Conservation (phyloP, 2,888 invertebrate genomes). For the Eilema caniola region DNA sequence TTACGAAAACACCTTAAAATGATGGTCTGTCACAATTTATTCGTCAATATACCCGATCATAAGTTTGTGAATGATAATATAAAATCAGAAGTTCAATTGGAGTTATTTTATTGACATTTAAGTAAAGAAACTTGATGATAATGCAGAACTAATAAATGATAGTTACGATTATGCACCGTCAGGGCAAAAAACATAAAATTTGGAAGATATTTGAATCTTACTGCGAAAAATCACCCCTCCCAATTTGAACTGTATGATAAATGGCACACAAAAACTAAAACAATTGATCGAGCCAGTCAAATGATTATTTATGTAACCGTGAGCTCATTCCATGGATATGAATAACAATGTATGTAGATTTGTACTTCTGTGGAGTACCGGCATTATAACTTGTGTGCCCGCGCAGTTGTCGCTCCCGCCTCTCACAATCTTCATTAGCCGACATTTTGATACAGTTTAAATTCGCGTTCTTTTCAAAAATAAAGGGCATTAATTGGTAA, state of each 20-base stretch:
- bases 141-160: too few species aligned
- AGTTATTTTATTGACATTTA: background rate
- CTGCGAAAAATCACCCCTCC: too few species aligned
- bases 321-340: constrained; percentile 21
- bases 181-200: too few species aligned
- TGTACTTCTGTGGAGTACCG: constrained; percentile 21
- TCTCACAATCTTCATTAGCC: constrained; percentile 64
- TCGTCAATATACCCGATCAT: constrained; percentile 48
- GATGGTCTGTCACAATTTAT: constrained; percentile 45
- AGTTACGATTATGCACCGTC: too few species aligned
- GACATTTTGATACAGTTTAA: constrained; percentile 68
- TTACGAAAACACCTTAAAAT: constrained; percentile 47
- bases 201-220: too few species aligned
- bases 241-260: background rate
- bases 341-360: constrained; percentile 25
- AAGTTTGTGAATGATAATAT: constrained; percentile 1
- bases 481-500: constrained; percentile 77
- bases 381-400: constrained; percentile 20
- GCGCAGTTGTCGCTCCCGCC: constrained; percentile 44
- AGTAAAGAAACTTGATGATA: too few species aligned
- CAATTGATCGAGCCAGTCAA: constrained; percentile 14
- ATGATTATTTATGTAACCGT: constrained; percentile 11
- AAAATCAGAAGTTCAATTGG: constrained; percentile 29
- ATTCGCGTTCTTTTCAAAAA: constrained; percentile 69
- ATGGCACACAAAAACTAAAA: background rate